Percentiles rank a stretch among this genome's conserved stretches.
phyloP scores from a whole-genome alignment of 2,888 invertebrate genomes.

The Rhogogaster chlorosoma region DNA sequence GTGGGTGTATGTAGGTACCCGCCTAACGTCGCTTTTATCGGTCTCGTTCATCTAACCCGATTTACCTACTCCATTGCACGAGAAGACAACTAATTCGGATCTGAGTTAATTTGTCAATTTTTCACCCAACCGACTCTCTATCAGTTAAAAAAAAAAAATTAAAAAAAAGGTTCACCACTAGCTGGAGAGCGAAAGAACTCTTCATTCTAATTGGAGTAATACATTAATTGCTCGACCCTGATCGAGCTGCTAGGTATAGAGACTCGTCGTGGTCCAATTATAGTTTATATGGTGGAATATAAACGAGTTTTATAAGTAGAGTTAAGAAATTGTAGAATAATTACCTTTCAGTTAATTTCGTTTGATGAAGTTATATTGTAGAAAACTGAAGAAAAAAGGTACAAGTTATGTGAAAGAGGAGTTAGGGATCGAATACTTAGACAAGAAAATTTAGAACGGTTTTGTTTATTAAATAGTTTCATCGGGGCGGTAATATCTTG shows the following conservation, averaged over 20 bases:
- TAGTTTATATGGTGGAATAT: neutral
- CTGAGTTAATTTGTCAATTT: constrained; percentile 40
- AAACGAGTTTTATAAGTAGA: neutral
- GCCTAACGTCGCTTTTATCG: constrained; percentile 35
- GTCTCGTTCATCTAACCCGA: constrained; percentile 30
- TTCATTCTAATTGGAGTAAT: constrained; percentile 24
- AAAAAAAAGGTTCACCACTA: neutral
- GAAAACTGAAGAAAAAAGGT: neutral
- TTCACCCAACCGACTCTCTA: neutral
- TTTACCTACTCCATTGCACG: constrained; percentile 18
- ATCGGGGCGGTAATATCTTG: constrained; percentile 4
- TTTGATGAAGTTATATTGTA: neutral
- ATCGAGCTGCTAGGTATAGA: neutral
- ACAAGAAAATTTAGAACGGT: neutral
- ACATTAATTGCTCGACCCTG: neutral
- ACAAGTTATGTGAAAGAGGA: neutral
- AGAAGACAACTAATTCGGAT: constrained; percentile 32
- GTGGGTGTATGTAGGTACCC: neutral
- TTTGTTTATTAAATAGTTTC: neutral
- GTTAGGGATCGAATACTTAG: neutral
- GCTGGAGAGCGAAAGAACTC: neutral
- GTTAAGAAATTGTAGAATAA: neutral
- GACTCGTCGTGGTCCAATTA: neutral
- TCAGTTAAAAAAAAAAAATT: neutral
- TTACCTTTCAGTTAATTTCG: neutral